These are phyloP conservation scores for Tupaia chinensis DNA, from an alignment of 2,113 vertebrate species.

Conservation along the genomic window DNA sequence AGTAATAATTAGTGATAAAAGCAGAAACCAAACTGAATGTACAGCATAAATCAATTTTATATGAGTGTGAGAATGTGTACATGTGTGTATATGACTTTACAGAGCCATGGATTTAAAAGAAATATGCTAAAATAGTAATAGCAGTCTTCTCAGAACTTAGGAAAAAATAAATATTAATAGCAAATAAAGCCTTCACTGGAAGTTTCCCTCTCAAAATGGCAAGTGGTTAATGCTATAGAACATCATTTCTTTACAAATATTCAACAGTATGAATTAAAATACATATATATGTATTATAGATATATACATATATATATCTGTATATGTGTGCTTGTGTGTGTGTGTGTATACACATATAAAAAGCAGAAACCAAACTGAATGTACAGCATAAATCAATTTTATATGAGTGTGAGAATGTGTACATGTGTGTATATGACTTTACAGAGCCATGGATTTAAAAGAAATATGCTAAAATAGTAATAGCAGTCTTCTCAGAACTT, in stretches of 20 bases:
- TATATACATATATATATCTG: too few species aligned
- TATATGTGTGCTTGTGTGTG: too few species aligned
- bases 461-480: constrained; percentile 58
- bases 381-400: not conserved
- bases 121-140: constrained; percentile 56
- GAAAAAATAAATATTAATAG: constrained; percentile 57
- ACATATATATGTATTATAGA: too few species aligned
- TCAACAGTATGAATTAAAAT: not conserved
- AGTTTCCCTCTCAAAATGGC: not conserved
- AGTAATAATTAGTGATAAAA: constrained; percentile 48
- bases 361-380: not conserved
- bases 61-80: not conserved
- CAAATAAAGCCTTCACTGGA: constrained; percentile 37
- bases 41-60: not conserved
- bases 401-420: not conserved
- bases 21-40: not conserved
- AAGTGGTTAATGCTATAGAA: not conserved
- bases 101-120: constrained; percentile 42
- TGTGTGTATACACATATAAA: not conserved
- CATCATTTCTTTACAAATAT: not conserved
- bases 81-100: not conserved
- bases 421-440: not conserved
- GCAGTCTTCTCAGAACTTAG: constrained; percentile 46
- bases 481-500: constrained; percentile 48
- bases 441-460: constrained; percentile 38